phyloP scores from a whole-genome alignment of 2,888 invertebrate genomes.

The Epinotia ramella region DNA sequence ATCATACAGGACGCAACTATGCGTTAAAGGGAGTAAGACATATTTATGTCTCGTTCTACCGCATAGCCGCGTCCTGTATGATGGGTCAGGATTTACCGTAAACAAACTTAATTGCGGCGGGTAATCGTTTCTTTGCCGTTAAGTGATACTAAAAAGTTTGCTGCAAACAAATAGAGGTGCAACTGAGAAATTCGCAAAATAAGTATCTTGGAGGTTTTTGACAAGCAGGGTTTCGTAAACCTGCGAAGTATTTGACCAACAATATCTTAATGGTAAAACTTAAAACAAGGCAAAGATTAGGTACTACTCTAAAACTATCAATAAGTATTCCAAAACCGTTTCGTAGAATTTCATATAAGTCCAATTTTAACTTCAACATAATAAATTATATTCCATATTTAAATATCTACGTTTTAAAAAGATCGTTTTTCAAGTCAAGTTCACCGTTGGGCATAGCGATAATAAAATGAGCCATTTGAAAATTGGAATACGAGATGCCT shows the following conservation, averaged over 20 bases:
- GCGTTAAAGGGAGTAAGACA: too few species aligned
- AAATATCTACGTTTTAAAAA: constrained; percentile 5
- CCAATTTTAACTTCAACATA: constrained; percentile 1
- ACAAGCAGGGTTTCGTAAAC: too few species aligned
- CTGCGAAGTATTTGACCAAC: too few species aligned
- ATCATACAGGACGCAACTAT: too few species aligned
- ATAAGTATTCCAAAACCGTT: background rate
- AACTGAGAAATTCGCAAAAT: background rate
- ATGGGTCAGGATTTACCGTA: too few species aligned
- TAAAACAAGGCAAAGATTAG: background rate
- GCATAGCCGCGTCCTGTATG: too few species aligned
- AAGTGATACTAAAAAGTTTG: too few species aligned
- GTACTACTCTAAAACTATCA: background rate
- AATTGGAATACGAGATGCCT: background rate
- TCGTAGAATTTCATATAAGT: background rate
- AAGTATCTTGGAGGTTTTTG: background rate
- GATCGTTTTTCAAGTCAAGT: constrained; percentile 4
- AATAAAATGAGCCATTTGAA: background rate
- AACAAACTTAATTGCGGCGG: too few species aligned
- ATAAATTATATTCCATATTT: constrained; percentile 13
- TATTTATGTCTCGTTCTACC: too few species aligned
- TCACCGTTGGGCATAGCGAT: background rate
- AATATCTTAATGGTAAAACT: too few species aligned
- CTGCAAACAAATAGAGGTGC: too few species aligned
- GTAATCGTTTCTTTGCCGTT: too few species aligned